Evolutionary conservation across 1,140 invertebrate genomes (phyloP).

Genomic region (Pseudomyrmex cubaensis): DNA sequence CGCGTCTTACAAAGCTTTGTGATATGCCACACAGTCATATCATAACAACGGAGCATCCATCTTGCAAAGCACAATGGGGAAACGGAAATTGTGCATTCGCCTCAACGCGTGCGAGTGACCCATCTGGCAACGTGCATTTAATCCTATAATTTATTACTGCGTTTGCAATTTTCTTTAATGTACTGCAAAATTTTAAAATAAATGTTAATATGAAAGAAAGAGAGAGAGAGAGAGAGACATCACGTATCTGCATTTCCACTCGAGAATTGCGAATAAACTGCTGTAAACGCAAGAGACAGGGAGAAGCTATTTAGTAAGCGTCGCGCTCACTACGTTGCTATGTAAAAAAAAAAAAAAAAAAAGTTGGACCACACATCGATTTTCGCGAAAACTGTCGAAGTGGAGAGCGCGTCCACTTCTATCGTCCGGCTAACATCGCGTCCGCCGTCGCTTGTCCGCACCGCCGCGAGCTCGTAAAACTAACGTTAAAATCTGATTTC

Average conservation of each 20-base stretch:
- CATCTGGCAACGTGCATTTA: slow-evolving; percentile 15
- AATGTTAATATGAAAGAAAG: background rate
- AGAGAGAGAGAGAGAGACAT: background rate
- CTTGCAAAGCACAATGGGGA: slow-evolving; percentile 13
- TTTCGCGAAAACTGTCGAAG: too few relatives aligned
- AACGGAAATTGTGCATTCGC: slow-evolving; percentile 7
- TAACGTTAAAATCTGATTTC: slow-evolving; percentile 31
- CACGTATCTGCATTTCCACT: background rate
- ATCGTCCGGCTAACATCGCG: background rate
- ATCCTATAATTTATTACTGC: slow-evolving; percentile 29
- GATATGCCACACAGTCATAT: background rate
- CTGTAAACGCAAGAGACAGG: background rate
- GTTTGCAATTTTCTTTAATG: slow-evolving; percentile 7
- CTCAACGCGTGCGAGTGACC: background rate
- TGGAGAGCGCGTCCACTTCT: background rate
- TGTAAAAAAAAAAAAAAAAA: background rate
- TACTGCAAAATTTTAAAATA: background rate
- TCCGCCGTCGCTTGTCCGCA: background rate
- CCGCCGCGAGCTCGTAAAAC: background rate
- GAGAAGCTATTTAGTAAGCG: slow-evolving; percentile 18
- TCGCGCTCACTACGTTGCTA: background rate
- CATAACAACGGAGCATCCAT: slow-evolving; percentile 13
- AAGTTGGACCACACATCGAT: too few relatives aligned
- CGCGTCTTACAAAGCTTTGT: background rate
- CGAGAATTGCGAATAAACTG: background rate